phyloP scores from a whole-genome alignment of 2,113 vertebrate genomes.

The Gymnogyps californianus region DNA sequence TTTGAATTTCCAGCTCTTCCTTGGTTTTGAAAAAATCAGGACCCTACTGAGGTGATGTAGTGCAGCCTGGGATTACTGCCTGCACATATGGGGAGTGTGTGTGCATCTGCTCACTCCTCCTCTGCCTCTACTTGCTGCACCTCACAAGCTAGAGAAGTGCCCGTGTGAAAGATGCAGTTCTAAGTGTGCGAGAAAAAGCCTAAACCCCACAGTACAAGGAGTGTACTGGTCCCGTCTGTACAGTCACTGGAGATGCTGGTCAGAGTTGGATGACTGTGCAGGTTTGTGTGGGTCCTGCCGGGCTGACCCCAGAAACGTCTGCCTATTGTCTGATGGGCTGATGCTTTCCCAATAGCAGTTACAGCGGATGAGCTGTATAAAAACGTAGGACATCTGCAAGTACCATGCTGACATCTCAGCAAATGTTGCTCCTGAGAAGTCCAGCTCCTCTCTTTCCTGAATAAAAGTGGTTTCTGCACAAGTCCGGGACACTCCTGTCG shows the following conservation, averaged over 20 bases:
- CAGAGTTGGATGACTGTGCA: fast-evolving
- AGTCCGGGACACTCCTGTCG: neutral
- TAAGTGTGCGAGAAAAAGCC: neutral
- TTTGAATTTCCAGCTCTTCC: neutral
- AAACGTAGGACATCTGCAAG: fast-evolving
- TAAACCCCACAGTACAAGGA: neutral
- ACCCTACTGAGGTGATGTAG: neutral
- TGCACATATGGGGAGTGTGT: neutral
- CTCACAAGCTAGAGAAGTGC: neutral
- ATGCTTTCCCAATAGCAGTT: neutral
- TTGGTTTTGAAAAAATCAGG: neutral
- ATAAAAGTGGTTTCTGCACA: neutral
- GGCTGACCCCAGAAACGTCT: neutral
- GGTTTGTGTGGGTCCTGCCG: neutral
- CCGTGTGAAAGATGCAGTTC: neutral
- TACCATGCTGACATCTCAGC: no score
- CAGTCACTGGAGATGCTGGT: neutral
- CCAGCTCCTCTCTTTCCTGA: neutral
- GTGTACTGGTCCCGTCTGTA: neutral
- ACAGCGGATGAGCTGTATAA: neutral
- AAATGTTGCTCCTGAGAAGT: neutral
- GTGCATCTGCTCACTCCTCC: neutral
- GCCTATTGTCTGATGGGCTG: neutral
- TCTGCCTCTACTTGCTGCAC: fast-evolving
- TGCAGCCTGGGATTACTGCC: neutral